Conservation (phyloP, 2,888 invertebrate species). For the Syrista parreyssii region DNA sequence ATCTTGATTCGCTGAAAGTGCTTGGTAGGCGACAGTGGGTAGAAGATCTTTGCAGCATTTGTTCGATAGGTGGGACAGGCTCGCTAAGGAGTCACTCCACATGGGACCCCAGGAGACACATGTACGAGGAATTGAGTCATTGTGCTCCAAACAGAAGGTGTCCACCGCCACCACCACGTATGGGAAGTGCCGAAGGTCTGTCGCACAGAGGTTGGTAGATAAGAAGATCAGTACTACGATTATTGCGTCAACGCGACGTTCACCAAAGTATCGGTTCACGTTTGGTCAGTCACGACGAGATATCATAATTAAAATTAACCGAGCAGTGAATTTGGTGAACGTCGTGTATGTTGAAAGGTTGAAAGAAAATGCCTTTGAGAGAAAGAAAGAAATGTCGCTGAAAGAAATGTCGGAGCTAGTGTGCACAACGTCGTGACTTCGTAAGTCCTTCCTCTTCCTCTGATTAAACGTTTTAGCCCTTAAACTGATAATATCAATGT, state of each 20-base stretch:
- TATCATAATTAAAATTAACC: too few species aligned
- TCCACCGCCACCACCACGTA: slow-evolving; percentile 68
- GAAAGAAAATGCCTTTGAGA: too few species aligned
- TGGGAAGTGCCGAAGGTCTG: slow-evolving; percentile 69
- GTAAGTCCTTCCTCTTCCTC: slow-evolving; percentile 41
- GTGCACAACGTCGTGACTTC: slow-evolving; percentile 34
- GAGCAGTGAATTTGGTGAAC: too few species aligned
- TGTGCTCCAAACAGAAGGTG: slow-evolving; percentile 66
- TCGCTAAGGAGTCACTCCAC: slow-evolving; percentile 76
- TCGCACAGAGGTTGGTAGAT: slow-evolving; percentile 63
- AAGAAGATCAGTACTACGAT: too few species aligned
- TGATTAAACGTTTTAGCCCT: slow-evolving; percentile 21
- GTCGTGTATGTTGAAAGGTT: too few species aligned
- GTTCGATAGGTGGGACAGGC: slow-evolving; percentile 66
- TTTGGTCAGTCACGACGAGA: too few species aligned
- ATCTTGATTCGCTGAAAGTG: slow-evolving; percentile 1
- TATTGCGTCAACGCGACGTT: too few species aligned
- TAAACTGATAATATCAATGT: slow-evolving; percentile 35
- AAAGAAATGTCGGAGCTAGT: slow-evolving; percentile 36
- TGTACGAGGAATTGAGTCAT: slow-evolving; percentile 89
- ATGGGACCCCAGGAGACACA: slow-evolving; percentile 90
- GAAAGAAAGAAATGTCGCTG: slow-evolving; percentile 23
- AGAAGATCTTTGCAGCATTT: slow-evolving; percentile 51
- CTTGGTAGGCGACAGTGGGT: slow-evolving; percentile 60
- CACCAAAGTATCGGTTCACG: too few species aligned